Conservation (phyloP, 1,140 invertebrate genomes). For the Rhopalosiphum padi region DNA sequence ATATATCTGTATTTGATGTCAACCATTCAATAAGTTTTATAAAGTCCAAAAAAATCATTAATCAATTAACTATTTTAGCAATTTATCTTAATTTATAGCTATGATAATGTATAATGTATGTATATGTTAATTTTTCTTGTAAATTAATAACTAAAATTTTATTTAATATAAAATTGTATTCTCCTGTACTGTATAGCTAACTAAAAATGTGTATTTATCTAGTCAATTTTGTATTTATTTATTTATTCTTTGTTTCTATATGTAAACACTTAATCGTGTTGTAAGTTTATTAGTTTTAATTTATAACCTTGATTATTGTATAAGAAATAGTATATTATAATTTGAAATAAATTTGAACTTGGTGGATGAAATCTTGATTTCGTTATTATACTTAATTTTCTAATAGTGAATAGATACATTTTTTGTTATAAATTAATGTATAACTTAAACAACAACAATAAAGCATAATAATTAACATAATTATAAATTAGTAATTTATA, state of each 20-base stretch:
- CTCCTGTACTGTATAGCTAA: neutral
- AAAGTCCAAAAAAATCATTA: neutral
- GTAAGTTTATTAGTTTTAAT: neutral
- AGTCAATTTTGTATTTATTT: conserved; percentile 19
- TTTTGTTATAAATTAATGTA: neutral
- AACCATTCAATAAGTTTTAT: neutral
- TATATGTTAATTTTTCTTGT: neutral
- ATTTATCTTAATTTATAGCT: too few relatives aligned
- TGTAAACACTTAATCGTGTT: conserved; percentile 9
- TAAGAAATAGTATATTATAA: neutral
- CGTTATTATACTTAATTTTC: neutral
- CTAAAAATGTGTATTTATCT: neutral
- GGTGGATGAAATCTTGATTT: neutral
- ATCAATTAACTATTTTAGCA: neutral
- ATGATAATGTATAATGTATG: neutral
- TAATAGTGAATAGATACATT: neutral
- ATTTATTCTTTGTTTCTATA: neutral
- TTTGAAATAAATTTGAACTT: neutral
- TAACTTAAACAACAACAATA: neutral
- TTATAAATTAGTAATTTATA: neutral
- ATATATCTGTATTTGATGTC: neutral
- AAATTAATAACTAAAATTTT: neutral
- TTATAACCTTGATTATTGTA: conserved; percentile 1
- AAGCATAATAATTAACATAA: too few relatives aligned
- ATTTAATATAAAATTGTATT: neutral